Evolutionary conservation across 2,797 vertebrate genomes (phyloP).

Genomic region (Pampus argenteus): DNA sequence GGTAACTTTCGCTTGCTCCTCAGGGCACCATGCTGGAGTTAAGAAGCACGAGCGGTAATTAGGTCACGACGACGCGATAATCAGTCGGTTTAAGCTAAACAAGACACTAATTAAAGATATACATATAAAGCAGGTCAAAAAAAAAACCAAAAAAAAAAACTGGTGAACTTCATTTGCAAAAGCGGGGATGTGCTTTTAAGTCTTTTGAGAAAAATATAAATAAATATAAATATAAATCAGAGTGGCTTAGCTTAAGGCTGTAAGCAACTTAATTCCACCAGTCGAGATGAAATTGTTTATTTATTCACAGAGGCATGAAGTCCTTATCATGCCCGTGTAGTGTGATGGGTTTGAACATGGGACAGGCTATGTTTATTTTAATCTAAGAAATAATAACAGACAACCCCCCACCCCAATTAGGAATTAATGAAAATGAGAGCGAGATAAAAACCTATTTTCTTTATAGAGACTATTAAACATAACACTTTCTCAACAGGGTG

Average conservation of each 20-base stretch:
- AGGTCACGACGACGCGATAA: slow-evolving; percentile 88
- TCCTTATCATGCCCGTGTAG: slow-evolving; percentile 88
- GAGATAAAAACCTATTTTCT: slow-evolving; percentile 91
- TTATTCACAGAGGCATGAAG: slow-evolving; percentile 88
- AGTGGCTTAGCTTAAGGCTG: slow-evolving; percentile 88
- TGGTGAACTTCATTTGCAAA: slow-evolving; percentile 86
- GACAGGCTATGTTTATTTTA: slow-evolving; percentile 91
- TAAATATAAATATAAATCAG: slow-evolving; percentile 81
- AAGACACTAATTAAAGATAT: slow-evolving; percentile 88
- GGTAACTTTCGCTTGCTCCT: slow-evolving; percentile 89
- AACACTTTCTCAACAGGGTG: slow-evolving; percentile 88
- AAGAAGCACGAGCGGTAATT: slow-evolving; percentile 86
- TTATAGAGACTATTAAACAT: slow-evolving; percentile 91
- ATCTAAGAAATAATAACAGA: slow-evolving; percentile 92
- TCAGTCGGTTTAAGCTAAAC: slow-evolving; percentile 84
- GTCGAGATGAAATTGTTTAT: slow-evolving; percentile 88
- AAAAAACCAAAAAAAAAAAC: slow-evolving; percentile 49
- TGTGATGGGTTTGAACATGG: slow-evolving; percentile 90
- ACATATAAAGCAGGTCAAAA: slow-evolving; percentile 89
- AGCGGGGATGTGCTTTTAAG: slow-evolving; percentile 86
- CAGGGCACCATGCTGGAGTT: slow-evolving; percentile 80
- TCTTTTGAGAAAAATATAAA: slow-evolving; percentile 81
- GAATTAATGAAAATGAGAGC: slow-evolving; percentile 91
- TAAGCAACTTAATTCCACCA: slow-evolving; percentile 90
- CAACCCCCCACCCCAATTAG: slow-evolving; percentile 91